These are phyloP conservation scores for Pygocentrus nattereri DNA, from an alignment of 2,797 vertebrate genomes.

Conservation along the genomic window DNA sequence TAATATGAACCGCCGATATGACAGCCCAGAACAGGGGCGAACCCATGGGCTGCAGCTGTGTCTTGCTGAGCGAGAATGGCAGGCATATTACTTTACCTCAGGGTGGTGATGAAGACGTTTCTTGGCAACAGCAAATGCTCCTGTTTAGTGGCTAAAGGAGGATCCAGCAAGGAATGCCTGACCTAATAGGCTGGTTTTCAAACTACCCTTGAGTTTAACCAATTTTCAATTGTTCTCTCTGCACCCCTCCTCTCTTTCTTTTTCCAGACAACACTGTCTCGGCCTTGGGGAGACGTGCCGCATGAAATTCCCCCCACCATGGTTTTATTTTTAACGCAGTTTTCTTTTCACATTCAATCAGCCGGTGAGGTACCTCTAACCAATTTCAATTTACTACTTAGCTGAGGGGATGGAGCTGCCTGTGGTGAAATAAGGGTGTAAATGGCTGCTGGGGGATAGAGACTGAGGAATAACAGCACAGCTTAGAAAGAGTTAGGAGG, in stretches of 20 bases:
- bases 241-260: constrained; percentile 22
- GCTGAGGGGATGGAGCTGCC: constrained; percentile 74
- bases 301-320: constrained; percentile 74
- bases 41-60: constrained; percentile 67
- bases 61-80: constrained; percentile 56
- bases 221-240: constrained; percentile 17
- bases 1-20: constrained; percentile 64
- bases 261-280: constrained; percentile 64
- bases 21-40: constrained; percentile 68
- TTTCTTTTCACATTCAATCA: constrained; percentile 87
- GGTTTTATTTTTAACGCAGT: constrained; percentile 76
- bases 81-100: constrained; percentile 66
- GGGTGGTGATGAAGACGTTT: constrained; percentile 74
- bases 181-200: constrained; percentile 54
- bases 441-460: constrained; percentile 64
- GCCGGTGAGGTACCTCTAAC: constrained; percentile 77
- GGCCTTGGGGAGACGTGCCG: constrained; percentile 71
- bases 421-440: constrained; percentile 68
- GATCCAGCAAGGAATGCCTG: neutral
- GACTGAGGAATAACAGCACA: constrained; percentile 35
- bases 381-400: constrained; percentile 86
- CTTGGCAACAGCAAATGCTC: constrained; percentile 5
- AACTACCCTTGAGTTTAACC: constrained; percentile 13
- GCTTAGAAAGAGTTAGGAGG: constrained; percentile 38
- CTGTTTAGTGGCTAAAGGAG: neutral